A percentile compares a stretch with the other conserved stretches of the same genome.
Conservation (phyloP, 2,797 vertebrate species). For the Dromococcyx pavoninus region DNA sequence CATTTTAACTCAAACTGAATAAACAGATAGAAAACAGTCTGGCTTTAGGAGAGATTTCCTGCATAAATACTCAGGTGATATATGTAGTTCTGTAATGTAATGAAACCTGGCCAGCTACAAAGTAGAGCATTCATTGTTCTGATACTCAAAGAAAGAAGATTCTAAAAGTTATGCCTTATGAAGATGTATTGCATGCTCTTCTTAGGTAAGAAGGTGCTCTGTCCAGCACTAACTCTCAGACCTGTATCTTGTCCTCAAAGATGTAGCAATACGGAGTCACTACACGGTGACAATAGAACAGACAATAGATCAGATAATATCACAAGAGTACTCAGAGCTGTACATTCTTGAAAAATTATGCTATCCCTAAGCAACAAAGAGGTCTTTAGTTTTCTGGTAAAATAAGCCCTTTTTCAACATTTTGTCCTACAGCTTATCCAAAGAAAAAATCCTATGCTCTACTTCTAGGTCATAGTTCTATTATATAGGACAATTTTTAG, state of each 20-base stretch:
- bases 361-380: not conserved
- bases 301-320: not conserved
- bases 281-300: not conserved
- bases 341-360: not conserved
- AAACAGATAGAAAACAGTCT: slow-evolving; percentile 19
- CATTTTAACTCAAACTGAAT: slow-evolving; percentile 8
- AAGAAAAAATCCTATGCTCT: not conserved
- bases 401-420: not conserved
- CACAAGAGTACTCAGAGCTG: not conserved
- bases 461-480: not conserved
- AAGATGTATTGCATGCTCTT: not conserved
- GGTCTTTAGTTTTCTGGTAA: not conserved
- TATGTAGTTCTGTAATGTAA: not conserved
- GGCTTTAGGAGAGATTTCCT: slow-evolving; percentile 3
- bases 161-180: not conserved
- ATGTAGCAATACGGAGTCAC: not conserved
- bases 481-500: not conserved
- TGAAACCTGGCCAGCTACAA: not conserved
- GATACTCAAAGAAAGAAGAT: not conserved
- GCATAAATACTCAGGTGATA: not conserved
- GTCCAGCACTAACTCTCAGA: not conserved
- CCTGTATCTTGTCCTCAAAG: not conserved
- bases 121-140: not conserved
- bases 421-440: not conserved
- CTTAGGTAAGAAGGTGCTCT: not conserved